A percentile compares a stretch with the other conserved stretches of the same genome.
phyloP scores from a whole-genome alignment of 2,113 vertebrate genomes.

The Thymallus thymallus region DNA sequence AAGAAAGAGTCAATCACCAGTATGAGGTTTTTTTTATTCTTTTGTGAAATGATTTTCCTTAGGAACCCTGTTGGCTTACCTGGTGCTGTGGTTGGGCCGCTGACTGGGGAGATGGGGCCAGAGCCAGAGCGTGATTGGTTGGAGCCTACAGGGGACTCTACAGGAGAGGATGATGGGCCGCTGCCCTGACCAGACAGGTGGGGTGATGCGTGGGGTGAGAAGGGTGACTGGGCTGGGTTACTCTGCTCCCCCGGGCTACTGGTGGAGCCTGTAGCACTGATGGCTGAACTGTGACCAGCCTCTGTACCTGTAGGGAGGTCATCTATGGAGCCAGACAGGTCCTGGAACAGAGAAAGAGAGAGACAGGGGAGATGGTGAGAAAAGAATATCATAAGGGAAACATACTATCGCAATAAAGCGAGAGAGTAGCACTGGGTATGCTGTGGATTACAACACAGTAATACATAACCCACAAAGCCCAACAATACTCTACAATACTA shows the following conservation, averaged over 20 bases:
- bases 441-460: background rate
- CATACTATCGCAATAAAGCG: background rate
- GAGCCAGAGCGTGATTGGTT: slow-evolving; percentile 78
- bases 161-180: slow-evolving; percentile 89
- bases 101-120: slow-evolving; percentile 91
- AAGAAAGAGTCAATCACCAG: too few species aligned
- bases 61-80: slow-evolving; percentile 66
- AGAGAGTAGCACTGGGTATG: too few species aligned
- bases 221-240: slow-evolving; percentile 92
- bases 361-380: background rate
- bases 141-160: slow-evolving; percentile 89
- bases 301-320: slow-evolving; percentile 95
- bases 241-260: slow-evolving; percentile 91
- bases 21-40: too few species aligned
- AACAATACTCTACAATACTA: too few species aligned
- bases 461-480: too few species aligned
- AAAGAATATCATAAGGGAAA: background rate
- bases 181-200: slow-evolving; percentile 88
- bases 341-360: slow-evolving; percentile 69
- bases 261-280: slow-evolving; percentile 81
- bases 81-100: slow-evolving; percentile 69
- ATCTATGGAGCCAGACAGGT: slow-evolving; percentile 94
- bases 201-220: slow-evolving; percentile 93
- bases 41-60: slow-evolving; percentile 6
- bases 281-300: slow-evolving; percentile 84